Base-by-base conservation (phyloP, 1,140 invertebrate species). In the Bombus confusus region DNA sequence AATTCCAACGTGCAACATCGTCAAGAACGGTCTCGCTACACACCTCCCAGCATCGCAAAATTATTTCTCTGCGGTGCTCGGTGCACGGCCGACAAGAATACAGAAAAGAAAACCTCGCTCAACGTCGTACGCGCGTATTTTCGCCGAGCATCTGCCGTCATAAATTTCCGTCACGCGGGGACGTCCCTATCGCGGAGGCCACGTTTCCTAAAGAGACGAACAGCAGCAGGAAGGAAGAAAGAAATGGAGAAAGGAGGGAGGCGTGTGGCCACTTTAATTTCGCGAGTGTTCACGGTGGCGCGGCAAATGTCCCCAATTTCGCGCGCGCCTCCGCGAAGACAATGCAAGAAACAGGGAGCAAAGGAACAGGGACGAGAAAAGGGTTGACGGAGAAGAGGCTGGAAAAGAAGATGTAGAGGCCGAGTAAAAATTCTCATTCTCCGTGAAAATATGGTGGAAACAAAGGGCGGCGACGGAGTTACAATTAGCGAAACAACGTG, bases 401-500 rank as follows among this genome's bases (percentile, higher is more conserved):
- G 71, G n/a, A 31, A 43, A 72, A 72, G 28, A 28, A 72, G 76
- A 4, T 74, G 10, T 43, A 41, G 2, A 28, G 66, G 39, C 59
- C 31, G 10, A 37, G 76, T 18, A 75, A 47, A 86, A 86, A 86
- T 89, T 89, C 86, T 86, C 86, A 88, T 88, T 89, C 85, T 15
- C 8, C 25, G 66, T 43, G n/a, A 77, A 83, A 75, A 83, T 81
- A 69, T 39, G 79, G 64, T 37, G 37, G 66, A 86, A 82, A 89
- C 88, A 88, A 80, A 86, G 39, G 47, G 39, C 52, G 31, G 47
- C 22, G 62, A 39, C 43, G 31, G 43, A 31, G 85, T 86, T 72
- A 89, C 87, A 89, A 89, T 89, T 89, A 89, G 80, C 77, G 87
- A 89, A 86, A 89, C 85, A 89, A 89, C 77, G 87, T 80, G 84